Conservation (phyloP, 2,888 invertebrate genomes). For the Orthosia gracilis region DNA sequence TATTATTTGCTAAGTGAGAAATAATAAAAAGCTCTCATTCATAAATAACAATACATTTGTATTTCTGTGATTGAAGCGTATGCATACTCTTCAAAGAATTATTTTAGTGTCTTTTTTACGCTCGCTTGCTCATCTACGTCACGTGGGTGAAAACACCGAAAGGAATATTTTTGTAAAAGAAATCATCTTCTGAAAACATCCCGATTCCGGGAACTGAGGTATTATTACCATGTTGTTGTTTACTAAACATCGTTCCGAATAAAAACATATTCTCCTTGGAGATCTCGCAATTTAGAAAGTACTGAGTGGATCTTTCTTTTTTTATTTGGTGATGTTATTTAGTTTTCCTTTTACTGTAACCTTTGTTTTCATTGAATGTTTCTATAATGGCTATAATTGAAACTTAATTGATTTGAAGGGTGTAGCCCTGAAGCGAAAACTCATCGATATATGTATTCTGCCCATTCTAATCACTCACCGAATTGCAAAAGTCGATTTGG, state of each 20-base stretch:
- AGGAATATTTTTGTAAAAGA: conserved; percentile 33
- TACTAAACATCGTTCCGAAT: neutral
- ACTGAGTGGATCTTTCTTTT: too few relatives aligned
- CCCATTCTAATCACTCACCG: too few relatives aligned
- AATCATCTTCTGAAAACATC: conserved; percentile 22
- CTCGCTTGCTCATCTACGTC: conserved; percentile 33
- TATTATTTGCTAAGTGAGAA: neutral
- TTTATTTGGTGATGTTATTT: too few relatives aligned
- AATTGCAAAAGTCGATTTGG: too few relatives aligned
- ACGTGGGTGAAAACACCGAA: conserved; percentile 27
- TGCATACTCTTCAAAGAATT: conserved; percentile 34
- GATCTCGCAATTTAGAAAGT: neutral
- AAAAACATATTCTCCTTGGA: neutral
- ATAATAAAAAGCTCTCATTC: conserved; percentile 29
- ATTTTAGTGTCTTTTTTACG: conserved; percentile 29
- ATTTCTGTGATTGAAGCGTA: conserved; percentile 22
- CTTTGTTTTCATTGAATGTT: too few relatives aligned
- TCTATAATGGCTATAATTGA: too few relatives aligned
- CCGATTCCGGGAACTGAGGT: neutral
- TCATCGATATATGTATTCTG: too few relatives aligned
- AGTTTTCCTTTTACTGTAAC: too few relatives aligned
- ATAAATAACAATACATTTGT: conserved; percentile 33
- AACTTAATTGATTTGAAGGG: too few relatives aligned
- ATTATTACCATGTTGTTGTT: conserved; percentile 14
- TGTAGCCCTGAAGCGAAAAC: too few relatives aligned